Evolutionary conservation across 2,113 vertebrate genomes (phyloP), one percentile per base, ranked within the genome.

Genomic region (Corythaixoides concolor): DNA sequence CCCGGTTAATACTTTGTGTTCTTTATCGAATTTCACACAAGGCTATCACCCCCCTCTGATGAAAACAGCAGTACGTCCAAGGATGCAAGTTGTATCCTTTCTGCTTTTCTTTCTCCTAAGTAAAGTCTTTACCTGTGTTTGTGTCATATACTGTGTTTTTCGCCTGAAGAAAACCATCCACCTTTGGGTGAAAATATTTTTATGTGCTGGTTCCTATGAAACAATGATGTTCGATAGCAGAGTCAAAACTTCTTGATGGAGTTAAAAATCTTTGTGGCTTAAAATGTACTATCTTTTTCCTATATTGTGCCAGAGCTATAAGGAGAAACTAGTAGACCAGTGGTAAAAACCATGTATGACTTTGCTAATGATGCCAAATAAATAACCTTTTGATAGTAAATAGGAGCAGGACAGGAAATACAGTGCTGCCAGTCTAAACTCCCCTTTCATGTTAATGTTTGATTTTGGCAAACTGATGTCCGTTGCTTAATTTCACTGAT

Each of bases 1-100:
- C 97, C 95, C 87, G 82, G 49, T 96, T 98, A 96, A 76, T 80
- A 88, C 72, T 93, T 80, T 22, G 45, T 2, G 59, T 77, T 91
- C 82, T 97, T 91, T 86, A 49, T 35, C 6, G 11, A 84, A 50
- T 95, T 92, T 96, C 32, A 39, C 64, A 75, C n/a, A n/a, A 58
- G 72, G 88, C 93, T 83, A 78, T 95, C 55, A 39, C 17, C 58
- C 24, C 55, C 50, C 64, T 50, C 56, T 76, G 69, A 87, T 37
- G 84, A 85, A 81, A 94, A 47, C 59, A 56, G 45, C 93, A 91
- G 39, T 39, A n/a, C 26, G 67, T 87, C 67, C 85, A 81, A 89
- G 55, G 60, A 92, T 52, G 50, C 20, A 33, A 90, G 33, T 2
- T 55, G 18, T 43, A 52, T 37, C 33, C 28, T 75, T 94, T 79